Evolutionary conservation across 2,888 invertebrate genomes (phyloP).

Genomic region (Andrena flavipes): DNA sequence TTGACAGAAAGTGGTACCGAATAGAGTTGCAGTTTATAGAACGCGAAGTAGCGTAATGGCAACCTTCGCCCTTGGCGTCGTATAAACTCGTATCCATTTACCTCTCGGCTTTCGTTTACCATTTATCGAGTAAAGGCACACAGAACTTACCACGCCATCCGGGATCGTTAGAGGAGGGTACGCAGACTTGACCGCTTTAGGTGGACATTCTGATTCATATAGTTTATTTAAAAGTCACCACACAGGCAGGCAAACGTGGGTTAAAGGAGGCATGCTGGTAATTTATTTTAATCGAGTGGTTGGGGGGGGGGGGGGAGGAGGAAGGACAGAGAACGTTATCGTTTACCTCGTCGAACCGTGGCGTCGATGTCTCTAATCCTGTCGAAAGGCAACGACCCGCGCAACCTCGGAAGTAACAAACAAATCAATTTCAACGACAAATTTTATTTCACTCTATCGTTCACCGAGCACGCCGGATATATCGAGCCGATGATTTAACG

Average conservation of each 20-base stretch:
- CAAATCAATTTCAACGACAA: constrained; percentile 2
- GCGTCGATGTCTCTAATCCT: neutral
- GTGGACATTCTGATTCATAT: constrained; percentile 45
- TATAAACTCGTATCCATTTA: too few species aligned
- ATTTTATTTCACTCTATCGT: constrained; percentile 1
- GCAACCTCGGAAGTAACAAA: neutral
- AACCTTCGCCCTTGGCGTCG: too few species aligned
- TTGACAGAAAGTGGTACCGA: too few species aligned
- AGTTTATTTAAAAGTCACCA: constrained; percentile 61
- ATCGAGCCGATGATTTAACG: neutral
- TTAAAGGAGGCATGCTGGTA: constrained; percentile 45
- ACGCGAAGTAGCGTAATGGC: too few species aligned
- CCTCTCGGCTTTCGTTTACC: too few species aligned
- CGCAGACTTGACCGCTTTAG: neutral
- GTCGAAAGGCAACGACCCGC: constrained; percentile 16
- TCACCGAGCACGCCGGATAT: neutral
- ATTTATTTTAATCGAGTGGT: constrained; percentile 1
- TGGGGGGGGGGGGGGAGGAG: neutral
- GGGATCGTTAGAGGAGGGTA: too few species aligned
- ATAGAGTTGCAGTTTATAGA: too few species aligned
- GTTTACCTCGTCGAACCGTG: constrained; percentile 4
- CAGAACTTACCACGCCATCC: neutral
- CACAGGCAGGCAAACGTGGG: constrained; percentile 39
- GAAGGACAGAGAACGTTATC: neutral
- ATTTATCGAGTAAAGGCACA: neutral